These are phyloP conservation scores for Drosophila yakuba DNA, from an alignment of 1,140 invertebrate species.

Conservation along the genomic window DNA sequence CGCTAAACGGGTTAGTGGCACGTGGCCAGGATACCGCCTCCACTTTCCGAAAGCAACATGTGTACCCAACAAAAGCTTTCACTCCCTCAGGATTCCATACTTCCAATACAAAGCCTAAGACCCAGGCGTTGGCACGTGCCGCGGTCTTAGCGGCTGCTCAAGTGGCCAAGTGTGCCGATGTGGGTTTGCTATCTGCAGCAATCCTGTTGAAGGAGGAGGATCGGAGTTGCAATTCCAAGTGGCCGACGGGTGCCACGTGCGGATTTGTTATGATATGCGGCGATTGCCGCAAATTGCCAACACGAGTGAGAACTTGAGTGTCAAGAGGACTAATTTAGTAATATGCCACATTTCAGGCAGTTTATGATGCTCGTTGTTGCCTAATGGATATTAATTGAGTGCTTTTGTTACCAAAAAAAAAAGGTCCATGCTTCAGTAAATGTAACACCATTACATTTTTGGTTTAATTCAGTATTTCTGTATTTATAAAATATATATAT, in stretches of 20 bases:
- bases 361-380: constrained; percentile 4
- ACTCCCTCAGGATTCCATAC: constrained; percentile 9
- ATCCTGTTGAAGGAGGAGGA: constrained; percentile 5
- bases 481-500: too few species aligned
- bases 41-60: constrained; percentile 66
- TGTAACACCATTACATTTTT: too few species aligned
- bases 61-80: constrained; percentile 28
- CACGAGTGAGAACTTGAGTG: constrained; percentile 44
- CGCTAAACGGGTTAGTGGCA: constrained; percentile 74
- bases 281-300: constrained; percentile 51
- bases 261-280: constrained; percentile 67
- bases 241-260: constrained; percentile 42
- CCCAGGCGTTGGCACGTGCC: constrained; percentile 45
- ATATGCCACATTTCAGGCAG: constrained; percentile 1
- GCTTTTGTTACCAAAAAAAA: neutral
- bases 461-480: too few species aligned
- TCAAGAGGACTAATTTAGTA: constrained; percentile 57
- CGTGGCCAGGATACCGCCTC: constrained; percentile 52
- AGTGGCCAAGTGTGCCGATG: constrained; percentile 53
- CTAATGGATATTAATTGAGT: constrained; percentile 9
- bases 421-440: neutral
- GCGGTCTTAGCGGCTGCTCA: constrained; percentile 57
- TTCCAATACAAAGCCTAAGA: constrained; percentile 5
- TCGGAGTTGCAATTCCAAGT: constrained; percentile 34
- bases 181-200: constrained; percentile 9